Base-by-base conservation (phyloP, 2,797 vertebrate genomes). In the Orientallactaga sibirica region DNA sequence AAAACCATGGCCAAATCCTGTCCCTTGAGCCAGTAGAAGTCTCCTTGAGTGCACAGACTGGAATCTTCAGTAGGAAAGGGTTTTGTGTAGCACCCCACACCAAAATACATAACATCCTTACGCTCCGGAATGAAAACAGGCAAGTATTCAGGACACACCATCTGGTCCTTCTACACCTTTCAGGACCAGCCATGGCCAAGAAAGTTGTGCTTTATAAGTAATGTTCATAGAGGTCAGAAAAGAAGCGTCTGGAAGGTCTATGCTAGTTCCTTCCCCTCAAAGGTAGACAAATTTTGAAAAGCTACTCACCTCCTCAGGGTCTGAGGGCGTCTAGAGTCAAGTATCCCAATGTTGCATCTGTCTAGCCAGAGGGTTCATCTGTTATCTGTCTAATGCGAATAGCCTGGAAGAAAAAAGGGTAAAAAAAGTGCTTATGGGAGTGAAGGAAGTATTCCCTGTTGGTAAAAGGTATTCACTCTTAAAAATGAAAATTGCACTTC, bases 201-300 rank as follows among this genome's bases (percentile, higher is more conserved):
- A 83, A 92, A 77, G 41, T 41, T 81, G 79, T n/a, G 14, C 20
- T 75, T n/a, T 78, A 41, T 75, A 41, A 41, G n/a, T 71, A 29
- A 64, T 87, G 86, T 73, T 29, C 64, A 5, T 5, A 77, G 29
- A 80, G n/a, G 48, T 83, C 91, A 92, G 73, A 73, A 94, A 43
- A 86, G 62, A 92, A 77, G 20, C 48, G 84, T 29, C 48, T 6
- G 12, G 16, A 88, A n/a, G 6, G 25, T 52, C 61, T 66, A n/a
- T 7, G 22, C 19, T 24, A 12, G 4, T 8, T 75, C n/a, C 90
- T 73, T 71, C 55, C n/a, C 48, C 87, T 20, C 14, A 64, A 24
- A 7, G 20, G 62, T 20, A 7, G 15, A 24, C 18, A 64, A 27
- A 37, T 37, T 37, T 68, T 68, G 67, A 68, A 16, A 12, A 16